Percentiles rank a stretch among this genome's conserved stretches.
Conservation (phyloP, 2,113 vertebrate species). For the Nothoprocta pentlandii region DNA sequence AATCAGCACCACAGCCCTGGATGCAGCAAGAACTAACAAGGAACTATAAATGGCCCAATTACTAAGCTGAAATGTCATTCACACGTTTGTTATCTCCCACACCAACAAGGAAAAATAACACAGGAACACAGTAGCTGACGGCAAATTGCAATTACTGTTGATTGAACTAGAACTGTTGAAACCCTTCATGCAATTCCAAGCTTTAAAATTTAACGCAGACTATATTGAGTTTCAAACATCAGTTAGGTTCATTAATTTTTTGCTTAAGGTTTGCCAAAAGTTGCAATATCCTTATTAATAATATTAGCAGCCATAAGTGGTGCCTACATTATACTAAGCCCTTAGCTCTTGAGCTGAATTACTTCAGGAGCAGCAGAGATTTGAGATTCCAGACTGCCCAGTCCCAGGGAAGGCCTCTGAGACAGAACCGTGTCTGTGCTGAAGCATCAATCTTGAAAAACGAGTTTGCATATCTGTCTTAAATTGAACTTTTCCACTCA, state of each 20-base stretch:
- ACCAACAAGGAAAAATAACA: conserved; percentile 70
- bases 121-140: conserved; percentile 31
- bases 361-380: not conserved
- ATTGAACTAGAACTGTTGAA: conserved; percentile 51
- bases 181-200: conserved; percentile 51
- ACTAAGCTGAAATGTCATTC: conserved; percentile 65
- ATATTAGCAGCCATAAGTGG: not conserved
- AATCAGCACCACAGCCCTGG: conserved; percentile 26
- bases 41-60: conserved; percentile 70
- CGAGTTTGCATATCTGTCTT: not conserved
- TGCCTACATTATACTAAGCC: not conserved
- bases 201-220: conserved; percentile 37
- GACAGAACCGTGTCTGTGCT: too few species aligned
- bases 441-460: not conserved
- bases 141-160: conserved; percentile 62
- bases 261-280: not conserved
- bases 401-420: not conserved
- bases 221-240: conserved; percentile 18
- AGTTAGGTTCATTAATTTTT: not conserved
- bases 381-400: not conserved
- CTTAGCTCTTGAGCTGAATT: not conserved
- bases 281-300: not conserved
- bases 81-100: conserved; percentile 64
- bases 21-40: conserved; percentile 61
- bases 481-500: not conserved